Evolutionary conservation across 2,888 invertebrate genomes (phyloP).

Genomic region (Ligdia adustata): DNA sequence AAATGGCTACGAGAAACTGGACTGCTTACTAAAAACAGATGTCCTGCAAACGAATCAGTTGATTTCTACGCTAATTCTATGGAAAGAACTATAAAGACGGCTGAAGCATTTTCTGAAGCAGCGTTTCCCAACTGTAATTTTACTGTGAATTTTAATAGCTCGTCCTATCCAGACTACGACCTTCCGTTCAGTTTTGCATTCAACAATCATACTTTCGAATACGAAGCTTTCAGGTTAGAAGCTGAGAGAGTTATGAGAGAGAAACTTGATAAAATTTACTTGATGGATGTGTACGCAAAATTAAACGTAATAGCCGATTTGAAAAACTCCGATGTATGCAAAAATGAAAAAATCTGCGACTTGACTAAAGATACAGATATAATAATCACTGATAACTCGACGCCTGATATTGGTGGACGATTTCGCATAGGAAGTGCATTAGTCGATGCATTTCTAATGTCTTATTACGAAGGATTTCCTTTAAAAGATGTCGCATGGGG

Average conservation of each 20-base stretch:
- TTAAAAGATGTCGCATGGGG: not conserved
- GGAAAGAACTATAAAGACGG: not conserved
- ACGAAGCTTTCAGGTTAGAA: not conserved
- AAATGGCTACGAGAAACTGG: not conserved
- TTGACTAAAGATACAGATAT: not conserved
- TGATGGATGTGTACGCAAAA: not conserved
- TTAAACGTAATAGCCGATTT: constrained; percentile 1
- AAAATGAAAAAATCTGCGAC: not conserved
- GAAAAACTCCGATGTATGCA: not conserved
- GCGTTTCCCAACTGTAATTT: constrained; percentile 1
- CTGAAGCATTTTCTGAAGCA: not conserved
- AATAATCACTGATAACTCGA: not conserved
- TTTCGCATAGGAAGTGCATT: not conserved
- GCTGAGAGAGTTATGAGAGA: not conserved
- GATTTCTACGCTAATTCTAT: not conserved
- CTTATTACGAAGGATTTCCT: not conserved
- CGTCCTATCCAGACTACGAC: not conserved
- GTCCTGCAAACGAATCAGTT: not conserved
- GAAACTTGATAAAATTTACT: not conserved
- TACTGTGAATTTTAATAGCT: not conserved
- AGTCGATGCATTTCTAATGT: not conserved
- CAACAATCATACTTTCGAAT: not conserved
- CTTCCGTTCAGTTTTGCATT: not conserved
- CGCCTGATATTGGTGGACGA: not conserved
- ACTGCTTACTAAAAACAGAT: not conserved